Percentiles rank a stretch among this genome's conserved stretches.
Conservation (phyloP, 2,797 vertebrate genomes). For the Tapirus indicus region DNA sequence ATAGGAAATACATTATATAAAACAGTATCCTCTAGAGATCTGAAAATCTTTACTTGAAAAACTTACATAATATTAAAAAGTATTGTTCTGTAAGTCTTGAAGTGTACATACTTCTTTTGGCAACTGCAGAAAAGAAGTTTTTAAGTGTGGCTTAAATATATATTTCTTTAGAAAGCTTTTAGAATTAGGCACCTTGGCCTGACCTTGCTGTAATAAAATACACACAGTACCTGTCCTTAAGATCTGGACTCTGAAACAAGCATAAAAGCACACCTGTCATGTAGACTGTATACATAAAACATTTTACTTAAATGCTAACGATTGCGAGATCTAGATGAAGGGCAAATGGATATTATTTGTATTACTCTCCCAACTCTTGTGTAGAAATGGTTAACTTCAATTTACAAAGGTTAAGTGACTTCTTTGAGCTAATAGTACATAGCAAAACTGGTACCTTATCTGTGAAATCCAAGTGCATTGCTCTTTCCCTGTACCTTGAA, state of each 20-base stretch:
- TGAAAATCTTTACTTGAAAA: background rate
- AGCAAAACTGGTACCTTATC: background rate
- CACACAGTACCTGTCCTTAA: background rate
- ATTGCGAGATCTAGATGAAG: background rate
- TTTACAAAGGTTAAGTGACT: background rate
- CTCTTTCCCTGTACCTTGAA: background rate
- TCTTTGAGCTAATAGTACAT: background rate
- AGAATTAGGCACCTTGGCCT: background rate
- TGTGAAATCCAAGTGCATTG: background rate
- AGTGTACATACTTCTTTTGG: background rate
- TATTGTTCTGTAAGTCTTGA: background rate
- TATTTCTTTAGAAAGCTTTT: constrained; percentile 4
- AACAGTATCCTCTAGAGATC: background rate
- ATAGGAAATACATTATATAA: background rate
- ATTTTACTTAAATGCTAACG: background rate
- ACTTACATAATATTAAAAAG: background rate
- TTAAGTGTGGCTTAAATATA: background rate
- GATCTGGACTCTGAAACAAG: background rate
- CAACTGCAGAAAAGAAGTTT: background rate
- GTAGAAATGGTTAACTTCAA: background rate
- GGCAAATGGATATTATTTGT: background rate
- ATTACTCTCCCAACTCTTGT: background rate
- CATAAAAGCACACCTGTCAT: background rate
- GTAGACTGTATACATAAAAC: background rate
- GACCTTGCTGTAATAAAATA: background rate